Percentiles rank a stretch among this genome's conserved stretches.
These are phyloP conservation scores for Hiodon tergisus DNA, from an alignment of 2,113 vertebrate species.

Conservation along the genomic window DNA sequence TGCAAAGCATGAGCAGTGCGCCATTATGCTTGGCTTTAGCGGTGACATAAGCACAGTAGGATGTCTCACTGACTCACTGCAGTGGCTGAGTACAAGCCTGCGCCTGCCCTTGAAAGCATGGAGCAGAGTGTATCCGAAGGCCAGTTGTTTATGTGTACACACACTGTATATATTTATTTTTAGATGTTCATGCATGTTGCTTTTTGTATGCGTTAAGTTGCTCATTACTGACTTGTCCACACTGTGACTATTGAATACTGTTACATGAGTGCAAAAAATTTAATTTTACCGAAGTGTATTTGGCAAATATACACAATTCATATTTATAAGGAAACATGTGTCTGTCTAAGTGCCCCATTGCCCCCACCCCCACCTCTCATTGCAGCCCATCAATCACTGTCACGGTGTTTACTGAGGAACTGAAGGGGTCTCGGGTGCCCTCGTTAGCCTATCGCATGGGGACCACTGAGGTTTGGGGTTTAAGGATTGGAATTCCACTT, in stretches of 20 bases:
- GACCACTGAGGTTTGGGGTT: not conserved
- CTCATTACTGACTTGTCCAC: too few relatives aligned
- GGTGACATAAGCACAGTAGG: not conserved
- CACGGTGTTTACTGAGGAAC: conserved; percentile 2
- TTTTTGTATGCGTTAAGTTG: too few relatives aligned
- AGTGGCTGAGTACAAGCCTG: not conserved
- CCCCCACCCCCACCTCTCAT: not conserved
- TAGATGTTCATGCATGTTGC: too few relatives aligned
- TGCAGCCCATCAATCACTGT: not conserved
- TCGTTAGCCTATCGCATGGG: conserved; percentile 18
- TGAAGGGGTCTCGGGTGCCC: not conserved
- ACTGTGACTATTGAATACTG: too few relatives aligned
- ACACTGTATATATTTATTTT: too few relatives aligned
- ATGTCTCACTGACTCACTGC: not conserved
- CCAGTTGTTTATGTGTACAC: too few relatives aligned
- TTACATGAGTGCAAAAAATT: too few relatives aligned
- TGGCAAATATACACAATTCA: not conserved
- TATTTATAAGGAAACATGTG: not conserved
- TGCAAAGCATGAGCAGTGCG: too few relatives aligned
- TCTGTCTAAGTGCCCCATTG: not conserved
- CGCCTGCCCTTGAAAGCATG: not conserved
- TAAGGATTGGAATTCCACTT: not conserved
- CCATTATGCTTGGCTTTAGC: not conserved
- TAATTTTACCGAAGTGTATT: not conserved
- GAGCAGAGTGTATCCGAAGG: too few relatives aligned